A percentile compares a stretch with the other conserved stretches of the same genome.
These are phyloP conservation scores for Microctonus hyperodae DNA, from an alignment of 2,888 invertebrate species.

Conservation along the genomic window DNA sequence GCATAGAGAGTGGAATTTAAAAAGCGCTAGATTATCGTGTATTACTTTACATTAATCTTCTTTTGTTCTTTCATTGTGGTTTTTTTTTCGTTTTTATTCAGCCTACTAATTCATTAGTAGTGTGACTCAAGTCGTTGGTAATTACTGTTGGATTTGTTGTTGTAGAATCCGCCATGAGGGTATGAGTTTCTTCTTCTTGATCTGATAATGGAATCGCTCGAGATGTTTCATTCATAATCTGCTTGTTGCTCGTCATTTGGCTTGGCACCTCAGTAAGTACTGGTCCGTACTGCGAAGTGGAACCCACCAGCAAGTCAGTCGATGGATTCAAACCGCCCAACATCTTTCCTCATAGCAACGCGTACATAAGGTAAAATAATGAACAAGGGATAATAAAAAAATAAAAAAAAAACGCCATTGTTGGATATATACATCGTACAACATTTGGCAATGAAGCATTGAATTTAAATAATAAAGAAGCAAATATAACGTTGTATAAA, in stretches of 20 bases:
- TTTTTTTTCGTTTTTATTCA: not conserved
- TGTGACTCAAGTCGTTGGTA: slow-evolving; percentile 17
- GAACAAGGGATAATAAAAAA: slow-evolving; percentile 33
- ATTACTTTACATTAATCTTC: not conserved
- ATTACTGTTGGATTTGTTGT: slow-evolving; percentile 9
- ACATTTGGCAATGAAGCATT: not conserved
- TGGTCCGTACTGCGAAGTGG: slow-evolving; percentile 64
- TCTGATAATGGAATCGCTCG: slow-evolving; percentile 55
- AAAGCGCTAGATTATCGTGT: not conserved
- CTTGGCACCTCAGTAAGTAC: slow-evolving; percentile 62
- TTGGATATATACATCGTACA: too few species aligned
- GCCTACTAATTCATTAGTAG: slow-evolving; percentile 16
- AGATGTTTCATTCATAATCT: slow-evolving; percentile 42
- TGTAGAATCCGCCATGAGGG: slow-evolving; percentile 56
- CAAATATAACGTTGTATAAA: not conserved
- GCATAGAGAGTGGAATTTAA: not conserved
- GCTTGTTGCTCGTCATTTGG: slow-evolving; percentile 54
- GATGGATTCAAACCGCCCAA: slow-evolving; percentile 64
- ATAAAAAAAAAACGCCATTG: not conserved
- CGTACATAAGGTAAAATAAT: slow-evolving; percentile 57
- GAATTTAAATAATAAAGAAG: not conserved
- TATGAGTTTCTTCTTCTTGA: slow-evolving; percentile 60
- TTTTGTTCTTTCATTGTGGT: not conserved
- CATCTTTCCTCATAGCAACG: slow-evolving; percentile 63
- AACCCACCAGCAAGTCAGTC: slow-evolving; percentile 64